Evolutionary conservation across 2,888 invertebrate species (phyloP).

Genomic region (Mesorhabditis sp.): DNA sequence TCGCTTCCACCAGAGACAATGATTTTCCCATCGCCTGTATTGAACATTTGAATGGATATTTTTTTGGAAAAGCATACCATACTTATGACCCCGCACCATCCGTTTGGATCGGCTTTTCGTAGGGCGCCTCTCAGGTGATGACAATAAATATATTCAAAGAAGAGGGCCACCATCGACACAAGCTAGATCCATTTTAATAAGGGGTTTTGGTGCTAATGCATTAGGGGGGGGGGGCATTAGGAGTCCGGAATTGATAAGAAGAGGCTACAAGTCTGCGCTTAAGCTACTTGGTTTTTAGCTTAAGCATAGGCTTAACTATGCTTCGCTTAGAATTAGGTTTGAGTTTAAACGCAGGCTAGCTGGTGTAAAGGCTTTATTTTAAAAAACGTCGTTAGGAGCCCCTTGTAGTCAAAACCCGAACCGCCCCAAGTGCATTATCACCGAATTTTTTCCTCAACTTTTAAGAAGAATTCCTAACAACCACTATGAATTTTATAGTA

Average conservation of each 20-base stretch:
- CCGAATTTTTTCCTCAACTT: background rate
- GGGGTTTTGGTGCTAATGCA: too few relatives aligned
- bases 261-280: too few relatives aligned
- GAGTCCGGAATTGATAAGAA: too few relatives aligned
- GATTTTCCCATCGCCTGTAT: constrained; percentile 52
- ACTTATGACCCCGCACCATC: constrained; percentile 89
- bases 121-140: constrained; percentile 79
- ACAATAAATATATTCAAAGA: constrained; percentile 90
- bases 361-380: too few relatives aligned
- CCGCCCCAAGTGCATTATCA: too few relatives aligned
- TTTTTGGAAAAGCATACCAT: constrained; percentile 66
- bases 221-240: too few relatives aligned
- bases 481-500: background rate
- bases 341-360: too few relatives aligned
- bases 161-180: constrained; percentile 79
- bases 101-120: constrained; percentile 81
- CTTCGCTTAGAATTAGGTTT: too few relatives aligned
- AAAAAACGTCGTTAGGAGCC: too few relatives aligned
- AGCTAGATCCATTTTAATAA: constrained; percentile 65
- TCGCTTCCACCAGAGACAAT: constrained; percentile 47
- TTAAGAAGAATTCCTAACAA: background rate
- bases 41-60: background rate
- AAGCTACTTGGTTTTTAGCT: too few relatives aligned
- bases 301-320: too few relatives aligned
- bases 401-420: too few relatives aligned